Conservation (phyloP, 2,113 vertebrate genomes). For the Sturnus vulgaris region DNA sequence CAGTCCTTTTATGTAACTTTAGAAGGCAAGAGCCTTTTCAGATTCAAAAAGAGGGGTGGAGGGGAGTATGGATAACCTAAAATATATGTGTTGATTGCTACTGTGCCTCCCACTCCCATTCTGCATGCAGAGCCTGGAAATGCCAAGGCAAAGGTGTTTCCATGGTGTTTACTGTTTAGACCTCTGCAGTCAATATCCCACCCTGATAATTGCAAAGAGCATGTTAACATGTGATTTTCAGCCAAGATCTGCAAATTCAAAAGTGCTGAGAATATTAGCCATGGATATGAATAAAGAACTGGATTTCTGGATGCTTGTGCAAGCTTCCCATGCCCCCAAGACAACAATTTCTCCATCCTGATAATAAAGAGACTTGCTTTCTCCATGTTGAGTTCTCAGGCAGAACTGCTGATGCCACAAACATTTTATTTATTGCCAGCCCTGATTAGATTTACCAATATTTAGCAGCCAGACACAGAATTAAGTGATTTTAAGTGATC, state of each 20-base stretch:
- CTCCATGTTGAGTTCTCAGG: neutral
- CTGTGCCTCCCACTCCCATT: conserved; percentile 5
- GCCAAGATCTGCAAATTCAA: neutral
- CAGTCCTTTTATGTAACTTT: neutral
- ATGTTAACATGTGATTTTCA: conserved; percentile 4
- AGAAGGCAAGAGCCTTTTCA: neutral
- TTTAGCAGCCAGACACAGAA: conserved; percentile 6
- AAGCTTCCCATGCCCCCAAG: neutral
- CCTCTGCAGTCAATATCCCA: neutral
- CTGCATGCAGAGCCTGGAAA: neutral
- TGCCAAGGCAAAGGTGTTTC: conserved; percentile 49
- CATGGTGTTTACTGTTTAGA: conserved; percentile 30
- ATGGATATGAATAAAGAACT: neutral
- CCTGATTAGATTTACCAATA: conserved; percentile 20
- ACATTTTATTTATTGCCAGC: conserved; percentile 16
- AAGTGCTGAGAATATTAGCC: neutral
- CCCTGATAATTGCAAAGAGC: neutral
- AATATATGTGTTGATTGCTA: neutral
- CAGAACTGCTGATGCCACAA: conserved; percentile 33
- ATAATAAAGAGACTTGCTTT: conserved; percentile 1
- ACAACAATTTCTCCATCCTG: neutral
- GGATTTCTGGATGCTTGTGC: neutral
- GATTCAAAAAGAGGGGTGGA: neutral
- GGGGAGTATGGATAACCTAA: neutral
- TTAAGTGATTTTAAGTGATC: conserved; percentile 19